These are phyloP conservation scores for Menidia menidia DNA, from an alignment of 2,797 vertebrate genomes.

Conservation along the genomic window DNA sequence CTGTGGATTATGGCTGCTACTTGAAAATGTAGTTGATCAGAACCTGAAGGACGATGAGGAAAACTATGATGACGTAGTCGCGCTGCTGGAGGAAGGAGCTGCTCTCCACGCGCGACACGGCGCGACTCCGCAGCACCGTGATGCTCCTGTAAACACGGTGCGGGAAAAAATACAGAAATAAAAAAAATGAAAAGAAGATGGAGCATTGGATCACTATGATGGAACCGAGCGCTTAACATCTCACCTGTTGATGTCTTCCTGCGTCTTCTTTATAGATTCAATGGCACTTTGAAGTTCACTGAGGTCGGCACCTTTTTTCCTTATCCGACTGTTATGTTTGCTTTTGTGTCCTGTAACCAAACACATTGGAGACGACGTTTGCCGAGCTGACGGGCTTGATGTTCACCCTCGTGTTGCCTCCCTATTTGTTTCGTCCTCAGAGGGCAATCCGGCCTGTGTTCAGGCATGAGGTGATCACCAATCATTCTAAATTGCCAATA, in stretches of 20 bases:
- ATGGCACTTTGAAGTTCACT: slow-evolving; percentile 96
- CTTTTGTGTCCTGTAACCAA: slow-evolving; percentile 86
- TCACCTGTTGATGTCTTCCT: slow-evolving; percentile 97
- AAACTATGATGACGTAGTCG: slow-evolving; percentile 91
- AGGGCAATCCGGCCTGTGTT: no score
- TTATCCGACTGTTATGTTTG: slow-evolving; percentile 89
- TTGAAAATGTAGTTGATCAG: slow-evolving; percentile 94
- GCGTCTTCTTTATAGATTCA: slow-evolving; percentile 93
- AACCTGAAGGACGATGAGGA: slow-evolving; percentile 93
- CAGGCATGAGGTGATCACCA: no score
- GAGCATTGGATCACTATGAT: fast-evolving
- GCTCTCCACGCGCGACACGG: slow-evolving; percentile 82
- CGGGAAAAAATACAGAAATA: no score
- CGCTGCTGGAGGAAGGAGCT: slow-evolving; percentile 90
- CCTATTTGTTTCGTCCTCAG: no score
- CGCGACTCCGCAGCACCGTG: slow-evolving; percentile 86
- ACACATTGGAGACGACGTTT: neutral
- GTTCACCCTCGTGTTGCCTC: no score
- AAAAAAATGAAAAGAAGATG: fast-evolving
- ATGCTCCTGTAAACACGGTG: slow-evolving; percentile 84
- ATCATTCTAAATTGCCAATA: no score
- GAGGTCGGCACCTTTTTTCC: slow-evolving; percentile 93
- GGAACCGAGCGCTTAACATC: fast-evolving
- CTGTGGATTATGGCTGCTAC: slow-evolving; percentile 74
- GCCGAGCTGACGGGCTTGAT: no score